phyloP scores from a whole-genome alignment of 2,113 vertebrate species.

The Sander vitreus region DNA sequence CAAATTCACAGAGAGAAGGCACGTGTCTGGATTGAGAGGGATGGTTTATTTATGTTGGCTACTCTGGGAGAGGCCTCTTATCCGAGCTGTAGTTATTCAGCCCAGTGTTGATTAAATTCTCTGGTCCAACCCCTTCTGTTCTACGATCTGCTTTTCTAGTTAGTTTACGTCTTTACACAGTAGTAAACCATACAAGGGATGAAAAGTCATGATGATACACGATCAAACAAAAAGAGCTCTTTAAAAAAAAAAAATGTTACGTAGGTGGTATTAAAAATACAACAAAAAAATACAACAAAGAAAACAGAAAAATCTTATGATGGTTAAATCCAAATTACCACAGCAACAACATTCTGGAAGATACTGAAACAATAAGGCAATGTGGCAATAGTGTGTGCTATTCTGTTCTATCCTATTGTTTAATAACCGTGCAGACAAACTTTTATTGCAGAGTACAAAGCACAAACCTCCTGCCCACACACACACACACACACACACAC shows the following conservation, averaged over 20 bases:
- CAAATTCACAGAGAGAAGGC: conserved; percentile 54
- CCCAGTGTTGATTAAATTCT: conserved; percentile 9
- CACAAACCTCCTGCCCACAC: conserved; percentile 43
- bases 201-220: neutral
- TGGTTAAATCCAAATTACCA: conserved; percentile 23
- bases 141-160: neutral
- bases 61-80: conserved; percentile 58
- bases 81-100: conserved; percentile 37
- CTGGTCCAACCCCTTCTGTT: conserved; percentile 3
- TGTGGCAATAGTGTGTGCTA: neutral
- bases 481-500: conserved; percentile 31
- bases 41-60: conserved; percentile 69
- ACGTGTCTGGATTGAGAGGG: conserved; percentile 58
- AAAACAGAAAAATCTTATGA: neutral
- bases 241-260: neutral
- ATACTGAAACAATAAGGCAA: neutral
- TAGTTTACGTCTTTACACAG: neutral
- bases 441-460: conserved; percentile 60
- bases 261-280: conserved; percentile 17
- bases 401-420: conserved; percentile 36
- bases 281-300: conserved; percentile 39
- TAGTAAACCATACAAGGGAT: neutral
- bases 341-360: neutral
- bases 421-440: conserved; percentile 48
- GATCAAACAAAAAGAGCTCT: neutral